Conservation (phyloP, 2,888 invertebrate species). For the Caenorhabditis sp. region DNA sequence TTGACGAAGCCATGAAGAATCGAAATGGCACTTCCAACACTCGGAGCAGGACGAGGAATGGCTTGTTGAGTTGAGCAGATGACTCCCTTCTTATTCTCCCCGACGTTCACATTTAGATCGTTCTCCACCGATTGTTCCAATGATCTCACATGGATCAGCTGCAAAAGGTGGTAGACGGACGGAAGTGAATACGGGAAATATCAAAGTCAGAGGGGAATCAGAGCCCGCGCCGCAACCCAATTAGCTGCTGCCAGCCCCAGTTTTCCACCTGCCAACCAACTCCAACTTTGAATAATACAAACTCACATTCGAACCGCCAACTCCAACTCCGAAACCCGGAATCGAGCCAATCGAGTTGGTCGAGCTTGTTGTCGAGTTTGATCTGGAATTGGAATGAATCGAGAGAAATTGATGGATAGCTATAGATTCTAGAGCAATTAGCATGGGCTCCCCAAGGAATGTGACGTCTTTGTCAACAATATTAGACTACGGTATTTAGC, state of each 20-base stretch:
- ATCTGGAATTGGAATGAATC: constrained; percentile 7
- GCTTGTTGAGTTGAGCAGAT: background rate
- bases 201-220: too few relatives aligned
- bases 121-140: constrained; percentile 52
- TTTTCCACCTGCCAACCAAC: constrained; percentile 8
- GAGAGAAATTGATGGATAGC: too few relatives aligned
- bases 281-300: too few relatives aligned
- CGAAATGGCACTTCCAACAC: background rate
- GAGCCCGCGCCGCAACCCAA: constrained; percentile 15
- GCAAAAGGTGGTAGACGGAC: too few relatives aligned
- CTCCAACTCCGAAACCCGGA: constrained; percentile 40
- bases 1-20: constrained; percentile 22
- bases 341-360: constrained; percentile 50
- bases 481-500: too few relatives aligned
- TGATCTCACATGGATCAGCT: constrained; percentile 51
- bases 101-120: constrained; percentile 31
- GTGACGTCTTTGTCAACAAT: background rate
- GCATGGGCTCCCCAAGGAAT: background rate
- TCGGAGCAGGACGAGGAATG: background rate
- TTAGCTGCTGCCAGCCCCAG: too few relatives aligned
- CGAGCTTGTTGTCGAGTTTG: constrained; percentile 50
- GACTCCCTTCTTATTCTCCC: constrained; percentile 5
- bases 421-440: background rate
- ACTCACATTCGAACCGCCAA: constrained; percentile 45
- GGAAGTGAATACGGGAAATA: too few relatives aligned